A percentile compares a stretch with the other conserved stretches of the same genome.
Conservation (phyloP, 2,797 vertebrate species). For the Pseudochirops corinnae region DNA sequence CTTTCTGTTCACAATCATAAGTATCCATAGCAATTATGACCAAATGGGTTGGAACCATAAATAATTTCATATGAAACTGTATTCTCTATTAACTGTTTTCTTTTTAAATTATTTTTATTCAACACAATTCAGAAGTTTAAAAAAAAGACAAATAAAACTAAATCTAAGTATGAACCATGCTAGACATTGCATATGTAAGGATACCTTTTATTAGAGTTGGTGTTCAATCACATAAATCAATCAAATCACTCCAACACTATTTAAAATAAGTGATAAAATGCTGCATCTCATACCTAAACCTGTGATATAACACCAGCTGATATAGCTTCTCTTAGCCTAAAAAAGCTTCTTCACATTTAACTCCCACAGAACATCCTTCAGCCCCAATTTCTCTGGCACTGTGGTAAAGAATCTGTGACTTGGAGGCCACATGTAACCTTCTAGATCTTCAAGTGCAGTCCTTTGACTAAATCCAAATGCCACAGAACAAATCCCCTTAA, state of each 20-base stretch:
- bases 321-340: no score
- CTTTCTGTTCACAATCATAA: conserved; percentile 18
- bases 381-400: no score
- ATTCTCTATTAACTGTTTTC: conserved; percentile 25
- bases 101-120: conserved; percentile 36
- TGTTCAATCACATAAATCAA: not conserved
- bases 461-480: no score
- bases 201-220: no score
- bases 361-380: no score
- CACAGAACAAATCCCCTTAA: no score
- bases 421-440: no score
- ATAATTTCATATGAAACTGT: not conserved
- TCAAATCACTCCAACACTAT: not conserved
- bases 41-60: conserved; percentile 22
- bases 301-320: no score
- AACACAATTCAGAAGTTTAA: conserved; percentile 13
- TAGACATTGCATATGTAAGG: no score
- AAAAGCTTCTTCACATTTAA: no score
- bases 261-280: conserved; percentile 1
- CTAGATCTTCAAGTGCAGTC: no score
- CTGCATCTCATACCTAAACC: not conserved
- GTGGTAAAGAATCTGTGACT: no score
- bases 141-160: not conserved
- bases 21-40: not conserved
- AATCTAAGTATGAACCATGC: not conserved